These are phyloP conservation scores for Gerris buenoi DNA, from an alignment of 1,140 invertebrate species.

Conservation along the genomic window DNA sequence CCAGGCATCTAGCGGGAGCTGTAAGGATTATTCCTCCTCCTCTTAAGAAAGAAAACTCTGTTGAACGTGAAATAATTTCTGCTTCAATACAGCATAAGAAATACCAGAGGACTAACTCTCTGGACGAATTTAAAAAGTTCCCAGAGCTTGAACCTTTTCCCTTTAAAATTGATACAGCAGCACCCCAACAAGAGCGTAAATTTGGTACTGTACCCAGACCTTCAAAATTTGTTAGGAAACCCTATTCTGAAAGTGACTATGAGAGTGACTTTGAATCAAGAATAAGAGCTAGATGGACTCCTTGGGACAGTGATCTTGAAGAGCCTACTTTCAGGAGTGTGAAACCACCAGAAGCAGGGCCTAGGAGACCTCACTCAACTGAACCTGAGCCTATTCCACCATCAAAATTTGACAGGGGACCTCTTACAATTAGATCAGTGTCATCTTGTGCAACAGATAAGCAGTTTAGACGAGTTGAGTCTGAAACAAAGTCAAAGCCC, in stretches of 20 bases:
- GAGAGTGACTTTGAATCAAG: constrained; percentile 47
- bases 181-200: constrained; percentile 25
- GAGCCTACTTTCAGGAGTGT: constrained; percentile 40
- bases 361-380: constrained; percentile 35
- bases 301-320: constrained; percentile 48
- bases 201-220: constrained; percentile 37
- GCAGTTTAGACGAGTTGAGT: constrained; percentile 5
- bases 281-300: constrained; percentile 42
- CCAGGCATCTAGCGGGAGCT: constrained; percentile 35
- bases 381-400: constrained; percentile 33
- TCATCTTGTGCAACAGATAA: constrained; percentile 12
- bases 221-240: constrained; percentile 43
- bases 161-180: constrained; percentile 30
- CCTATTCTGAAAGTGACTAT: constrained; percentile 49
- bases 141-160: constrained; percentile 37
- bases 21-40: constrained; percentile 35
- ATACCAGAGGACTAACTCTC: constrained; percentile 14
- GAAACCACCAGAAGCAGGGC: constrained; percentile 31
- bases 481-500: constrained; percentile 1
- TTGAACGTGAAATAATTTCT: constrained; percentile 16
- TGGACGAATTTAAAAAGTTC: constrained; percentile 28
- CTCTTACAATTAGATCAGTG: constrained; percentile 27
- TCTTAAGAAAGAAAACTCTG: constrained; percentile 23
- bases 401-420: constrained; percentile 13
- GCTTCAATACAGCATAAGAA: neutral